Conservation (phyloP, 1,140 invertebrate genomes). For the Cotesia glomerata region DNA sequence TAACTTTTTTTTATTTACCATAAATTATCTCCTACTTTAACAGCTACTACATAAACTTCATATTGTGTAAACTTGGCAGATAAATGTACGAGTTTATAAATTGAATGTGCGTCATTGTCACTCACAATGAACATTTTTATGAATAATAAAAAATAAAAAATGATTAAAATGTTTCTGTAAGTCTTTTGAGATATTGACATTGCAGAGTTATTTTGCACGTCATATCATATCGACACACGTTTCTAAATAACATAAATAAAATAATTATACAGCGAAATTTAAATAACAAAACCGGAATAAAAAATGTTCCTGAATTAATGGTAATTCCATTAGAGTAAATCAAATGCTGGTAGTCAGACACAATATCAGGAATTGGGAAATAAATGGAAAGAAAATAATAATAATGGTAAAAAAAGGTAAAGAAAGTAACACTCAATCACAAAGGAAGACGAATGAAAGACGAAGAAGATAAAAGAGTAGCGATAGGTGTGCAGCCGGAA, state of each 20-base stretch:
- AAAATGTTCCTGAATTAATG: no score
- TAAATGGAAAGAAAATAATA: not conserved
- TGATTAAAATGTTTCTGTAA: not conserved
- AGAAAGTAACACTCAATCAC: not conserved
- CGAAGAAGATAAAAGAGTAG: not conserved
- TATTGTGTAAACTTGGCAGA: not conserved
- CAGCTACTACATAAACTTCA: not conserved
- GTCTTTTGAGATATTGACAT: not conserved
- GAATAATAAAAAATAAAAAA: no score
- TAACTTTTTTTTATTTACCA: not conserved
- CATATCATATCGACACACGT: no score
- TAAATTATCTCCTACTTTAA: not conserved
- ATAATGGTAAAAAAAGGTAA: not conserved
- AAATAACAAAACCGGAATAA: no score
- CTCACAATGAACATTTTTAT: no score
- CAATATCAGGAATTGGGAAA: not conserved
- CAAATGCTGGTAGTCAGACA: no score
- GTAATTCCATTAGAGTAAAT: no score
- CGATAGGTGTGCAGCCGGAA: conserved; percentile 15
- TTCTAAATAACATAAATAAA: no score
- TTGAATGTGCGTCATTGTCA: no score
- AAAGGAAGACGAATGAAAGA: not conserved
- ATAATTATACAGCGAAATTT: no score
- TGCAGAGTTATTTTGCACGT: not conserved
- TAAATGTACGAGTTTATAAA: no score